Evolutionary conservation across 2,888 invertebrate species (phyloP).

Genomic region (Anodontia alba): DNA sequence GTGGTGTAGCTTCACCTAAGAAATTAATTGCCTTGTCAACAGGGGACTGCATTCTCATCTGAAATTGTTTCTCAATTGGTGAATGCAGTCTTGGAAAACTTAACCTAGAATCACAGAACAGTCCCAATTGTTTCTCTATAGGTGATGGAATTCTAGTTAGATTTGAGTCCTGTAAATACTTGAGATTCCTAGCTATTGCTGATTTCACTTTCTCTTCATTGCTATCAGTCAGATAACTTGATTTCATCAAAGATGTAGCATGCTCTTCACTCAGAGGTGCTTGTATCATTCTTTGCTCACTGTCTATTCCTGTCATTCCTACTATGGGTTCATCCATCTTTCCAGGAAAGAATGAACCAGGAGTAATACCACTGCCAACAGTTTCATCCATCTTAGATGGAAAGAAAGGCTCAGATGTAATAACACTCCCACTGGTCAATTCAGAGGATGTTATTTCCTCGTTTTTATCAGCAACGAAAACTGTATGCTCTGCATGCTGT

Average conservation of each 20-base stretch:
- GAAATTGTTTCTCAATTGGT: constrained; percentile 52
- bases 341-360: not conserved
- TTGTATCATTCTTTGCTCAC: constrained; percentile 1
- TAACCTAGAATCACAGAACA: constrained; percentile 14
- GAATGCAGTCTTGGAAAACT: constrained; percentile 41
- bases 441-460: not conserved
- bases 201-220: constrained; percentile 6
- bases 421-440: not conserved
- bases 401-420: not conserved
- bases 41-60: constrained; percentile 47
- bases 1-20: not conserved
- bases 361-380: not conserved
- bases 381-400: not conserved
- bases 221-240: not conserved
- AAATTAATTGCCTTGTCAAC: constrained; percentile 41
- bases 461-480: not conserved
- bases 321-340: not conserved
- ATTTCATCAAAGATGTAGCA: not conserved
- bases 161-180: not conserved
- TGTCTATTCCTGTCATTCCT: not conserved
- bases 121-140: constrained; percentile 8
- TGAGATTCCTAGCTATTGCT: constrained; percentile 2
- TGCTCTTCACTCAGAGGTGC: not conserved
- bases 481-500: not conserved
- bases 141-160: constrained; percentile 7